These are phyloP conservation scores for Brachionus rotundiformis DNA, from an alignment of 1,140 invertebrate species.

Conservation along the genomic window DNA sequence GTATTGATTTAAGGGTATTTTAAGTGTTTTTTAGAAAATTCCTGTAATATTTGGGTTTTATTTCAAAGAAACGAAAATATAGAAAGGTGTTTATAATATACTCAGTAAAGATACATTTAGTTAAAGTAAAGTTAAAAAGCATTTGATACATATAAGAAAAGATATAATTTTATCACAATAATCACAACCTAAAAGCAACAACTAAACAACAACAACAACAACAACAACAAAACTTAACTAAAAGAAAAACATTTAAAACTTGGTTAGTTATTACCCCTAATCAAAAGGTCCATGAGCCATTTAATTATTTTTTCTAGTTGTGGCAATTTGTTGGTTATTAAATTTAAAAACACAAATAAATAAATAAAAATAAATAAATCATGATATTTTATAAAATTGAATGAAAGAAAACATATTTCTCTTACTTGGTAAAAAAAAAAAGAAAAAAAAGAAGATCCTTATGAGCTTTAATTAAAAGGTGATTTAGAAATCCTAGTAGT, in stretches of 20 bases:
- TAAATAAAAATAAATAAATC: slow-evolving; percentile 25
- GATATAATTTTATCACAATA: background rate
- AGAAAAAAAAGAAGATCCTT: background rate
- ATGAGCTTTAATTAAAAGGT: slow-evolving; percentile 46
- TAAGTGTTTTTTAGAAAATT: too few relatives aligned
- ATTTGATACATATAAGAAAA: background rate
- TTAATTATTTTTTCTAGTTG: slow-evolving; percentile 9
- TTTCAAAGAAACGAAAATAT: too few relatives aligned
- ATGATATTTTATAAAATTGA: slow-evolving; percentile 26
- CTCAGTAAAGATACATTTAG: too few relatives aligned
- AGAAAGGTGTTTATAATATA: too few relatives aligned
- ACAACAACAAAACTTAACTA: background rate
- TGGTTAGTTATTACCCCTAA: slow-evolving; percentile 7
- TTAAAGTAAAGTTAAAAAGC: too few relatives aligned
- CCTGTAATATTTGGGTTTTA: too few relatives aligned
- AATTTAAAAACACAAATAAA: background rate
- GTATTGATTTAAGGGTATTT: too few relatives aligned
- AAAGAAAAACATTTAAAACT: slow-evolving; percentile 11
- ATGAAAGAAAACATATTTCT: slow-evolving; percentile 15
- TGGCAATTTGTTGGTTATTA: slow-evolving; percentile 37
- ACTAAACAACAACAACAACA: background rate
- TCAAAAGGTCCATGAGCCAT: slow-evolving; percentile 31
- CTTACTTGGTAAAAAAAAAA: background rate
- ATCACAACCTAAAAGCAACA: background rate
- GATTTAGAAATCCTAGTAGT: background rate